Evolutionary conservation across 2,797 vertebrate species (phyloP).

Genomic region (Phataginus tricuspis): DNA sequence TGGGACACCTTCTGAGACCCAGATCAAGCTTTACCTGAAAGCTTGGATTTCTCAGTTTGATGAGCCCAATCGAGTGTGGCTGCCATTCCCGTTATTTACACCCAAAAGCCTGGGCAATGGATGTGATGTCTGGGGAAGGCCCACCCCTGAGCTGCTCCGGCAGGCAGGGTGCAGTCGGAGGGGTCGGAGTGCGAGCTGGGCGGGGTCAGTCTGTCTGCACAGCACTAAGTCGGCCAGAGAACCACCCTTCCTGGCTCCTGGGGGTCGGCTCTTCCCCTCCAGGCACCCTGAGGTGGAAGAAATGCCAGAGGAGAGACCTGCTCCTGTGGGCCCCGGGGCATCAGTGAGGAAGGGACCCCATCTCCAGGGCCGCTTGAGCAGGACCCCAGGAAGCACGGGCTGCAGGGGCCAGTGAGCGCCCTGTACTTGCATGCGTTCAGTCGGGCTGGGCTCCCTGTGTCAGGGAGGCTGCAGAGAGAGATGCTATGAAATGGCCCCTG

Average conservation of each 20-base stretch:
- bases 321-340: not conserved
- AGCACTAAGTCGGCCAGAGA: not conserved
- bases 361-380: not conserved
- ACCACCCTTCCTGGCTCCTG: not conserved
- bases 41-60: not conserved
- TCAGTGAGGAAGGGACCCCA: not conserved
- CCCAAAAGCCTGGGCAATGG: not conserved
- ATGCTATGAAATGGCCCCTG: not conserved
- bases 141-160: rapidly evolving
- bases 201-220: rapidly evolving
- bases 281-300: rapidly evolving
- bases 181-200: too few relatives aligned
- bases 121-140: not conserved
- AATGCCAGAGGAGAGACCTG: too few relatives aligned
- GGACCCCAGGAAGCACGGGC: not conserved
- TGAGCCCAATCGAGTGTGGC: not conserved
- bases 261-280: not conserved
- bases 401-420: not conserved
- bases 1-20: not conserved
- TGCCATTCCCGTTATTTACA: not conserved
- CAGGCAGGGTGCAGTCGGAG: rapidly evolving
- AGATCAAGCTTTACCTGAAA: not conserved
- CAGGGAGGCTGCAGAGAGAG: not conserved
- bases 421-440: not conserved
- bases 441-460: too few relatives aligned